phyloP scores from a whole-genome alignment of 1,140 invertebrate genomes.

The Babylonia areolata region DNA sequence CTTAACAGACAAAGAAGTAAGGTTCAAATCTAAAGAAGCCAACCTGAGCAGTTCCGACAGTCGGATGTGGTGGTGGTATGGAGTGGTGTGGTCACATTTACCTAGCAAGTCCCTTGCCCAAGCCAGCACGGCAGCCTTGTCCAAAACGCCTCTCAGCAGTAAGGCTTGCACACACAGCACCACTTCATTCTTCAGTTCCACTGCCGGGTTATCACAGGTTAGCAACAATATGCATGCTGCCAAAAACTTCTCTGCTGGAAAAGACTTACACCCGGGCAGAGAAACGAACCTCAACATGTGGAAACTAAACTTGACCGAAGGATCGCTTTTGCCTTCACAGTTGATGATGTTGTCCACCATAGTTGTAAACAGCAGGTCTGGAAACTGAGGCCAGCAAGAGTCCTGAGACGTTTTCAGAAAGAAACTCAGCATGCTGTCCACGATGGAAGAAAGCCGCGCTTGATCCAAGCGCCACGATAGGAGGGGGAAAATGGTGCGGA shows the following conservation, averaged over 20 bases:
- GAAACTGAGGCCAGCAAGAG: not conserved
- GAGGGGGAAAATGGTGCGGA: constrained; percentile 14
- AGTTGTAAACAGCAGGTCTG: not conserved
- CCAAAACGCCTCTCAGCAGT: constrained; percentile 4
- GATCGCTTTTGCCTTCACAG: not conserved
- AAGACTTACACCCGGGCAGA: not conserved
- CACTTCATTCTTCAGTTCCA: not conserved
- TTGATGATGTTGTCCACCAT: not conserved
- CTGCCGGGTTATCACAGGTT: not conserved
- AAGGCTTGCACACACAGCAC: constrained; percentile 29
- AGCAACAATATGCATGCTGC: not conserved
- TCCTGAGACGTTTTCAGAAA: not conserved
- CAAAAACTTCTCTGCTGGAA: not conserved
- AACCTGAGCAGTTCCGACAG: constrained; percentile 2
- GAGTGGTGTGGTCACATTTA: not conserved
- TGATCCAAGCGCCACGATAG: not conserved
- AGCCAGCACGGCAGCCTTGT: not conserved
- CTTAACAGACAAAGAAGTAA: not conserved
- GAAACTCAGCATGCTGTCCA: constrained; percentile 13
- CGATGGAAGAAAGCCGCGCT: not conserved
- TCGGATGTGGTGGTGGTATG: not conserved
- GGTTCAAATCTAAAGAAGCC: not conserved
- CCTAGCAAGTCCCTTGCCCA: not conserved
- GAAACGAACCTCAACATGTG: constrained; percentile 18
- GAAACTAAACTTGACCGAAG: not conserved